These are phyloP conservation scores for Trematocara zebra DNA, from an alignment of 2,113 vertebrate species.

Conservation along the genomic window DNA sequence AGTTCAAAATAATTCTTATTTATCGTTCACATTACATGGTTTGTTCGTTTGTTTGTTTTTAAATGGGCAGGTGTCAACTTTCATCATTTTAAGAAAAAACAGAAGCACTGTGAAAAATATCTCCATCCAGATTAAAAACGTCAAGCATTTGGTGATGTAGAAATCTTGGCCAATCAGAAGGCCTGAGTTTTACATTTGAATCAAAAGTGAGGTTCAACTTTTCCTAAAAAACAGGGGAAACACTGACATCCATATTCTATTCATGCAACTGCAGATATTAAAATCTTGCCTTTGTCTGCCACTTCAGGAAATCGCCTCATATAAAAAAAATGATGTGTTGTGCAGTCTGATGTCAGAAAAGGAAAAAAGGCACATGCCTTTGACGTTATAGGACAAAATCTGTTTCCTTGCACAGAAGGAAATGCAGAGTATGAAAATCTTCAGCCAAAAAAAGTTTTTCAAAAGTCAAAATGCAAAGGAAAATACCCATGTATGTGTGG, in stretches of 20 bases:
- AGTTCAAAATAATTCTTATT: neutral
- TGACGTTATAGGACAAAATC: neutral
- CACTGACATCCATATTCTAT: neutral
- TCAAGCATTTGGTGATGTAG: neutral
- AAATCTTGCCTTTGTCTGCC: neutral
- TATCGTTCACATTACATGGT: neutral
- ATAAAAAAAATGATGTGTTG: neutral
- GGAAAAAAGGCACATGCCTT: neutral
- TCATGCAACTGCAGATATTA: neutral
- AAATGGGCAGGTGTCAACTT: neutral
- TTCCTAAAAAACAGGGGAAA: neutral
- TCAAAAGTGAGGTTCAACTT: neutral
- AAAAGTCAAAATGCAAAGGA: neutral
- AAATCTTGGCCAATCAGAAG: neutral
- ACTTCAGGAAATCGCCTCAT: neutral
- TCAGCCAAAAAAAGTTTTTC: neutral
- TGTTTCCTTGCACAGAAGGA: neutral
- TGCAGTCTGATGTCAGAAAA: neutral
- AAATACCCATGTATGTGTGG: accelerated
- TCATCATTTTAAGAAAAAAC: neutral
- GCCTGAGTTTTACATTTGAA: neutral
- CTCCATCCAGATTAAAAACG: neutral
- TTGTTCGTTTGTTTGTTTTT: neutral
- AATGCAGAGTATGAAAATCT: neutral
- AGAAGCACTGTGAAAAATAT: neutral